Conservation (phyloP, 2,797 vertebrate species). For the Crocidura indochinensis region DNA sequence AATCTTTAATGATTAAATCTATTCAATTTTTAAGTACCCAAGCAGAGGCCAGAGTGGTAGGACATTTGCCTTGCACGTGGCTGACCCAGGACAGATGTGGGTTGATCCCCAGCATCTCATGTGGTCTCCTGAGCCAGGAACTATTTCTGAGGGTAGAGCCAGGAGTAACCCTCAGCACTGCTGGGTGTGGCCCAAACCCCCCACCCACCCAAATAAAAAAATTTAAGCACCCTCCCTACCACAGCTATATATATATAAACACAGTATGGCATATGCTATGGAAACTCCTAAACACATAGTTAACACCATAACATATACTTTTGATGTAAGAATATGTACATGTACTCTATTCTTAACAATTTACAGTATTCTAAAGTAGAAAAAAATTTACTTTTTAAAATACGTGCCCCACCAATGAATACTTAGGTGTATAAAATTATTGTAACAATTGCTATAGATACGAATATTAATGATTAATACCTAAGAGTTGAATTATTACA, state of each 20-base stretch:
- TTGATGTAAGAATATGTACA: background rate
- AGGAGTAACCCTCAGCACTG: too few relatives aligned
- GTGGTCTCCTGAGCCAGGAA: too few relatives aligned
- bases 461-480: background rate
- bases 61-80: too few relatives aligned
- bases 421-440: too few relatives aligned
- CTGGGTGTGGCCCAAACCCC: too few relatives aligned
- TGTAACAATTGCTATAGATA: background rate
- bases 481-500: conserved; percentile 3
- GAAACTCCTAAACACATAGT: background rate
- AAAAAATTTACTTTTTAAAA: background rate
- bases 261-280: background rate
- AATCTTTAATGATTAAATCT: background rate
- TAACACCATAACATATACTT: conserved; percentile 35
- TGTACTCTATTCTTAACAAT: conserved; percentile 2
- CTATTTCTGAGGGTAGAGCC: too few relatives aligned
- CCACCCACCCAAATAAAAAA: too few relatives aligned
- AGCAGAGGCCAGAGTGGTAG: too few relatives aligned
- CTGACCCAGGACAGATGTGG: too few relatives aligned
- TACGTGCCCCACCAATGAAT: background rate
- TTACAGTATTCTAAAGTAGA: background rate
- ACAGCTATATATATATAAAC: background rate
- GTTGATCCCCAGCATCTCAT: too few relatives aligned
- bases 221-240: background rate
- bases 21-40: background rate